Conservation (phyloP, 1,140 invertebrate genomes). For the Papilio xuthus region DNA sequence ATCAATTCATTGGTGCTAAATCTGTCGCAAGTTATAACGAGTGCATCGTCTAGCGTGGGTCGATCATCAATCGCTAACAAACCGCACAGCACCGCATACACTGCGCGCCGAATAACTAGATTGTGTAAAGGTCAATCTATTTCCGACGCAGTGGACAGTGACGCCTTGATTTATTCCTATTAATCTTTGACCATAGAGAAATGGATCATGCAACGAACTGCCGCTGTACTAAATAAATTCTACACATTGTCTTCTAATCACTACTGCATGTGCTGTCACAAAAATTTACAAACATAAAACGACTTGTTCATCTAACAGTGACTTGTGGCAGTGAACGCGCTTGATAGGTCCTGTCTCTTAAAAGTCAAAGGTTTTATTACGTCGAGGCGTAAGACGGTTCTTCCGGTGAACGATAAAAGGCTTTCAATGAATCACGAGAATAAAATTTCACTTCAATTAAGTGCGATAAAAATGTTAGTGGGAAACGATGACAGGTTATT, state of each 20-base stretch:
- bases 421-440: not conserved
- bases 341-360: not conserved
- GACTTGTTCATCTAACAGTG: no score
- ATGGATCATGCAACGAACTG: not conserved
- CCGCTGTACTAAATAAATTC: no score
- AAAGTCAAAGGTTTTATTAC: not conserved
- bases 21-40: not conserved
- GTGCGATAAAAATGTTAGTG: not conserved
- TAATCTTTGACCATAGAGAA: not conserved
- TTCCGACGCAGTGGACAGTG: conserved; percentile 23
- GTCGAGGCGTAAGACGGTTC: not conserved
- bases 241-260: no score
- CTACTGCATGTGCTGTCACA: no score
- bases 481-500: not conserved
- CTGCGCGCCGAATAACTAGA: conserved; percentile 25
- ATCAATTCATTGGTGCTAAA: conserved; percentile 6
- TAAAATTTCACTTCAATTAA: not conserved
- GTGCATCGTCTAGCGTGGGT: not conserved
- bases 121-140: conserved; percentile 28
- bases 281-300: no score
- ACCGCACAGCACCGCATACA: conserved; percentile 20
- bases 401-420: conserved; percentile 2
- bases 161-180: conserved; percentile 24
- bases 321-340: no score
- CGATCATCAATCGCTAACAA: conserved; percentile 30